Percentiles rank a stretch among this genome's conserved stretches.
These are phyloP conservation scores for Oceanodroma leucorhoa DNA, from an alignment of 2,797 vertebrate genomes.

Conservation along the genomic window DNA sequence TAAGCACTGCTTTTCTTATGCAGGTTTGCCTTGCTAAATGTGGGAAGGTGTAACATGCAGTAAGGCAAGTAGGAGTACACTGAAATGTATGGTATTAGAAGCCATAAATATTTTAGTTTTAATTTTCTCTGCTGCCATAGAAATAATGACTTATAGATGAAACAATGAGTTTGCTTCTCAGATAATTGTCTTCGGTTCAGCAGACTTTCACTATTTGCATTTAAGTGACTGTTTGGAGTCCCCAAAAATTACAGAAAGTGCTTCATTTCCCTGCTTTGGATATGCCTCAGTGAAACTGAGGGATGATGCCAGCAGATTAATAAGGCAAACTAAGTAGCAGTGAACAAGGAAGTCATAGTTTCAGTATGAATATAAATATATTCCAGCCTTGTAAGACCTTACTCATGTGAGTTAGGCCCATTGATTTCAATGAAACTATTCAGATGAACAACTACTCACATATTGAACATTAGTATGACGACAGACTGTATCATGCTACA, in stretches of 20 bases:
- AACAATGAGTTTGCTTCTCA: background rate
- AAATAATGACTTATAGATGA: background rate
- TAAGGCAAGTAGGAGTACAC: background rate
- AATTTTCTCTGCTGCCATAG: background rate
- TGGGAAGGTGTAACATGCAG: background rate
- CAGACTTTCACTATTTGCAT: conserved; percentile 27
- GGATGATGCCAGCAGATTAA: conserved; percentile 28
- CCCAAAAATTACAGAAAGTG: background rate
- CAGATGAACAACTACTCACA: background rate
- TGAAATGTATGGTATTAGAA: background rate
- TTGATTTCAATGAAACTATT: background rate
- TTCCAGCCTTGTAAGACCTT: background rate
- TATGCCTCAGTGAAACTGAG: conserved; percentile 24
- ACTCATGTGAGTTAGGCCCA: background rate
- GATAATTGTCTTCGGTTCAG: conserved; percentile 28
- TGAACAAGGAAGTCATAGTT: conserved; percentile 17
- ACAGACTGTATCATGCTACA: background rate
- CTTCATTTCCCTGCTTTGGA: background rate
- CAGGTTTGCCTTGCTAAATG: background rate
- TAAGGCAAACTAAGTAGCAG: conserved; percentile 28
- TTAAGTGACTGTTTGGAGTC: background rate
- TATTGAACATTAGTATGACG: background rate
- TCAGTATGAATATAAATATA: conserved; percentile 44
- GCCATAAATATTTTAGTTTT: conserved; percentile 38
- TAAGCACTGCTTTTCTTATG: background rate